Base-by-base conservation (phyloP, 1,140 invertebrate genomes). In the Drosophila willistoni region DNA sequence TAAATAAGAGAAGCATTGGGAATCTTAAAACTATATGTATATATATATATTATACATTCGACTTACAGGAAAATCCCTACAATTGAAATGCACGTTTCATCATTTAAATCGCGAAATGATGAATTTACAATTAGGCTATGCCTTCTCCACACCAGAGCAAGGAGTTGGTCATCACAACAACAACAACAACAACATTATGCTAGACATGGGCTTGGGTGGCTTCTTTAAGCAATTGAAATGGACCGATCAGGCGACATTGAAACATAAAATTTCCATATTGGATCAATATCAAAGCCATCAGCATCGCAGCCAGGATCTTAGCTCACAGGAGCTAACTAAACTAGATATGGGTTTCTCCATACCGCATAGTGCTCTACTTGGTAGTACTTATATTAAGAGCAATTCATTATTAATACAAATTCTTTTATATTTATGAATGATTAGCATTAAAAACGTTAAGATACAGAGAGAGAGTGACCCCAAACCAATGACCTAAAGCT, bases 101-200 rank as follows among this genome's bases (percentile, higher is more conserved):
- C 81, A 92, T 64, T 71, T 92, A 42, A 78, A 89, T 55, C 90
- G 91, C 3, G 91, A 92, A 3, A 81, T 91, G 47, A 61, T 92
- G 6, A 77, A 81, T 25, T 47, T 92, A 25, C 90, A 91, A 70
- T 22, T 92, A 34, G 70, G 68, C 54, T 42, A 59, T 51, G 77
- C 73, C 36, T 34, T 64, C 34, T 54, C 80, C n/a, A 13, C 44
- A 0, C 1, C 42, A 9, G 3, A 78, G 12, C 12, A 55, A 22
- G 76, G 68, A 7, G 34, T 7, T 29, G 6, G 34, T 10, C 77
- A 69, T 12, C 55, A 63, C 17, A 81, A 63, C 13, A 81, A 87
- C 62, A 90, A 63, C 17, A 81, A 63, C 13, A 81, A 87, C 62
- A 90, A 91, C 42, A 85, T 92, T 7, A 67, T 85, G 41, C 56